Base-by-base conservation (phyloP, 2,797 vertebrate species). In the Anableps anableps region DNA sequence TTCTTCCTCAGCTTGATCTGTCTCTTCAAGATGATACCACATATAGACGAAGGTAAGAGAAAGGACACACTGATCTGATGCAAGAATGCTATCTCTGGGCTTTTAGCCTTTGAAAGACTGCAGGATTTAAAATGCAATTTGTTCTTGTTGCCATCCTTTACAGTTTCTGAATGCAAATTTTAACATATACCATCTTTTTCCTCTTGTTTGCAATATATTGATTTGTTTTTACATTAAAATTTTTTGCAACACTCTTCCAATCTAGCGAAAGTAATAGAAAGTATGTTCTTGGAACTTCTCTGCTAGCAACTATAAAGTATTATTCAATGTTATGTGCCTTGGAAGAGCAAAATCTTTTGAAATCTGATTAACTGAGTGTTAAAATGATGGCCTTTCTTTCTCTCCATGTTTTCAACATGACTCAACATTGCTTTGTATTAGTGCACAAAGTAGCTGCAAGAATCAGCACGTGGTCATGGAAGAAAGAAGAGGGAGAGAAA, bases 361-460 rank as follows among this genome's bases (percentile, higher is more conserved):
- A 41, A 21, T 43, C 66, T 70, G 11, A 71, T 29, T 45, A 71
- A 68, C 21, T 68, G 68, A 3, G 14, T 47, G 41, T 47, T 45
- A 14, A 71, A 71, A 29, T 45, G 14, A 47, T 71, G 19, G 60
- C 5, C 60, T 34, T 62, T 62, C 16, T 34, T 38, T 21, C 64
- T 68, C 34, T 68, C 21, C 36, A 38, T 68, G 36, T 89, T 90
- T 95, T 94, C 85, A 85, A 86, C 88, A 81, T 89, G 85, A 89
- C 91, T 88, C 81, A 83, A 87, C 92, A 90, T 92, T 85, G 76
- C 78, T 86, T 84, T 82, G 79, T 88, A 91, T 94, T 93, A 92
- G 91, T 90, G 89, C 47, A 83, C 89, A 93, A 93, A 94, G 91
- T 92, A 94, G 93, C 92, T 93, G 86, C 88, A 91, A 91, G 90